Evolutionary conservation across 1,140 invertebrate genomes (phyloP).

Genomic region (Pomacea maculata): DNA sequence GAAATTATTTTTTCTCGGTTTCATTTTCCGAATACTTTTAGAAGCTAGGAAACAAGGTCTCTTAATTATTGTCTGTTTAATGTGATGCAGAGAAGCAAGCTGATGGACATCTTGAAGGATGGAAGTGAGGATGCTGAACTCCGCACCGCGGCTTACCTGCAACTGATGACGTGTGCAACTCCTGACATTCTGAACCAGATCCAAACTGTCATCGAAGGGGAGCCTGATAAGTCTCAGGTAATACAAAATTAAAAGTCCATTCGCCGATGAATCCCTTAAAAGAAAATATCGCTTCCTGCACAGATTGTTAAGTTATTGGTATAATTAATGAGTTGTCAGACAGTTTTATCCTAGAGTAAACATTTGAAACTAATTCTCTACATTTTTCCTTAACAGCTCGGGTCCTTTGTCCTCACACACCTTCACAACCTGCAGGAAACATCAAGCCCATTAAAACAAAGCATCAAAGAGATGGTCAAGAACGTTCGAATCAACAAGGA

Average conservation of each 20-base stretch:
- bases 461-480: slow-evolving; percentile 83
- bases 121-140: slow-evolving; percentile 81
- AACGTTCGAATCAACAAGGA: slow-evolving; percentile 73
- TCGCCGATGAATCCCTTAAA: neutral
- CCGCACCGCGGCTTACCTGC: slow-evolving; percentile 86
- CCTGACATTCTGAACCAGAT: slow-evolving; percentile 79
- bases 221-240: slow-evolving; percentile 76
- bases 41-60: neutral
- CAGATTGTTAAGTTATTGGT: too few species aligned
- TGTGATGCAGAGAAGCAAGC: slow-evolving; percentile 48
- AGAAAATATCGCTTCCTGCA: neutral
- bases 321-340: neutral
- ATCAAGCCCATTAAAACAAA: slow-evolving; percentile 81
- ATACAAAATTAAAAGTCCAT: slow-evolving; percentile 13
- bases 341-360: neutral
- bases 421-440: slow-evolving; percentile 85
- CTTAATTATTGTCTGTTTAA: neutral
- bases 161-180: slow-evolving; percentile 88
- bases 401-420: slow-evolving; percentile 93
- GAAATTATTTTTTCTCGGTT: neutral
- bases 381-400: slow-evolving; percentile 69
- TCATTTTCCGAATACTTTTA: neutral
- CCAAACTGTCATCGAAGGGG: slow-evolving; percentile 74
- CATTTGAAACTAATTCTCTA: neutral
- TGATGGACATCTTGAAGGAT: slow-evolving; percentile 76